Percentiles rank a stretch among this genome's conserved stretches.
Conservation (phyloP, 1,140 invertebrate genomes). For the Apolygus lucorum region DNA sequence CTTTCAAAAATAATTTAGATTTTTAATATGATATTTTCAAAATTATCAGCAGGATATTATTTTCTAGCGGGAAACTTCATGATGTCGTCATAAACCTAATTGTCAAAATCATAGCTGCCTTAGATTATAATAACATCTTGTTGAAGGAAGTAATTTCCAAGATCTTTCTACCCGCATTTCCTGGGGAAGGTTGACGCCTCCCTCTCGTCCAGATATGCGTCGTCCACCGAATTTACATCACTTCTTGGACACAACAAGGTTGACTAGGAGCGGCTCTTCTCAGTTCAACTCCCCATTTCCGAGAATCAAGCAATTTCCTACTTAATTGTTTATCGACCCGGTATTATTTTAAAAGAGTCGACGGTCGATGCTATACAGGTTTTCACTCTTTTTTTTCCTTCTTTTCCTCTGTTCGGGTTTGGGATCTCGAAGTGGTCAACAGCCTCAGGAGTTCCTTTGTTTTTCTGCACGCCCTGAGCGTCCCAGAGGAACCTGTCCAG, state of each 20-base stretch:
- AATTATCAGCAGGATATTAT: no score
- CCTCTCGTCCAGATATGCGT: not conserved
- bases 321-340: not conserved
- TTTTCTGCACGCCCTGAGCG: no score
- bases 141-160: no score
- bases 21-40: no score
- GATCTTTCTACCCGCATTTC: no score
- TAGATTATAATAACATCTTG: no score
- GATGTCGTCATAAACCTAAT: no score
- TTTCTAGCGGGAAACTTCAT: no score
- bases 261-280: not conserved
- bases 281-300: not conserved
- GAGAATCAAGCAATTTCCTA: not conserved
- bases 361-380: no score
- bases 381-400: not conserved
- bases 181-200: not conserved
- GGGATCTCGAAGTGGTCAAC: not conserved
- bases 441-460: not conserved
- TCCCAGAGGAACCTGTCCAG: no score
- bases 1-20: no score
- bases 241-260: not conserved
- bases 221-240: not conserved
- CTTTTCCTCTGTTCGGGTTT: not conserved
- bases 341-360: not conserved
- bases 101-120: no score